These are phyloP conservation scores for Rapana venosa DNA, from an alignment of 2,888 invertebrate genomes.

Conservation along the genomic window DNA sequence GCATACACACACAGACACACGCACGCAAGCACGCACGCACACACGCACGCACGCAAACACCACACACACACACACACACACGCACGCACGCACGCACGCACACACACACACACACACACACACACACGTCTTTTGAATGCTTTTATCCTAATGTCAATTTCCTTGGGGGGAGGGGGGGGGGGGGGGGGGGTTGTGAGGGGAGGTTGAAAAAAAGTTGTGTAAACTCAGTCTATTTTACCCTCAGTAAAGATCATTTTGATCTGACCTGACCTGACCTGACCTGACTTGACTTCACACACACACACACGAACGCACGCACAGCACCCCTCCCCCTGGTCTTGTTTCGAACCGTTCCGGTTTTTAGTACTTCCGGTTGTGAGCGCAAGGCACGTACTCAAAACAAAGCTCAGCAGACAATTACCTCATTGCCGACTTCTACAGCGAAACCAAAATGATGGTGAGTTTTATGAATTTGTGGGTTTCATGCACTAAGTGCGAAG, in stretches of 20 bases:
- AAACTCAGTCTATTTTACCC: too few relatives aligned
- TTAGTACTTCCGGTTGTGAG: too few relatives aligned
- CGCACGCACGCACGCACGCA: background rate
- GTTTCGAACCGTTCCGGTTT: too few relatives aligned
- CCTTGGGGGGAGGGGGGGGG: too few relatives aligned
- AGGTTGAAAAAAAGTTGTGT: too few relatives aligned
- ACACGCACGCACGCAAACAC: background rate
- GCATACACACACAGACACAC: background rate
- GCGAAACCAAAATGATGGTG: background rate
- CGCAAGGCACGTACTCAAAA: background rate
- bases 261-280: too few relatives aligned
- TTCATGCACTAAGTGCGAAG: background rate
- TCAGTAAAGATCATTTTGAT: too few relatives aligned
- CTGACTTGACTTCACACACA: too few relatives aligned
- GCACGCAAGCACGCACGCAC: background rate
- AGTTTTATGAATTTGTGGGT: background rate
- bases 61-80: background rate
- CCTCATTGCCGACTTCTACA: background rate
- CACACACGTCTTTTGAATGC: background rate
- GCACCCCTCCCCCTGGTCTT: too few relatives aligned
- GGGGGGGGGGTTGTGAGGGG: too few relatives aligned
- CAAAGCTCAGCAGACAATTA: background rate
- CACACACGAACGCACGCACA: too few relatives aligned
- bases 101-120: constrained; percentile 2
- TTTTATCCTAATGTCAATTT: too few relatives aligned